These are phyloP conservation scores for Trinectes maculatus DNA, from an alignment of 2,113 vertebrate species.

Conservation along the genomic window DNA sequence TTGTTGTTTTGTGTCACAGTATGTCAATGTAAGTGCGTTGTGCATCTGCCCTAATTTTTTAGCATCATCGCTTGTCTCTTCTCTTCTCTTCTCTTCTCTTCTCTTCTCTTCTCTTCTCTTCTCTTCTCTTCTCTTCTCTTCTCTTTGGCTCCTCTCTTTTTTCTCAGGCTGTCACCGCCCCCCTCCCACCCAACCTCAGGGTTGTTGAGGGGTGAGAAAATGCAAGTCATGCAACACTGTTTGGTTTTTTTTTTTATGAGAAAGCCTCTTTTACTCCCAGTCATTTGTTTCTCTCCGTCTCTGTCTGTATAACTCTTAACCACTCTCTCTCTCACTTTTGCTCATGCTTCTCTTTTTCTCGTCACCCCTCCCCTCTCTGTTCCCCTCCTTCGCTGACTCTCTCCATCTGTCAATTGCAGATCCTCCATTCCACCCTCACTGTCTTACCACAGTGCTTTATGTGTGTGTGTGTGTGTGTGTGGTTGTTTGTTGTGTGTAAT, in stretches of 20 bases:
- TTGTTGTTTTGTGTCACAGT: slow-evolving; percentile 50
- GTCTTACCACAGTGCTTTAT: slow-evolving; percentile 24
- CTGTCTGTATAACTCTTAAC: slow-evolving; percentile 42
- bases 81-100: background rate
- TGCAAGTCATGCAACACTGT: slow-evolving; percentile 79
- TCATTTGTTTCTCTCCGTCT: slow-evolving; percentile 48
- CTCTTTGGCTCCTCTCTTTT: slow-evolving; percentile 3
- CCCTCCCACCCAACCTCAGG: slow-evolving; percentile 29
- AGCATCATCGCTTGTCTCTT: slow-evolving; percentile 24
- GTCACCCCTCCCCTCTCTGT: slow-evolving; percentile 20
- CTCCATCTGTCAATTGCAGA: slow-evolving; percentile 53
- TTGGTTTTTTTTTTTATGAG: slow-evolving; percentile 62
- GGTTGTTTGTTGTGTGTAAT: slow-evolving; percentile 49
- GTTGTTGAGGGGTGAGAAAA: slow-evolving; percentile 69
- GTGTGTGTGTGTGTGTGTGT: slow-evolving; percentile 46
- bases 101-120: background rate
- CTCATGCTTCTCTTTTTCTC: slow-evolving; percentile 24
- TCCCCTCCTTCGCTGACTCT: slow-evolving; percentile 31
- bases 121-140: background rate
- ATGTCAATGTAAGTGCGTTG: slow-evolving; percentile 58
- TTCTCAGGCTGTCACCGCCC: slow-evolving; percentile 1
- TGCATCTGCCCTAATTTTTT: slow-evolving; percentile 68
- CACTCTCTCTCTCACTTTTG: slow-evolving; percentile 8
- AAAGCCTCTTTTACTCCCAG: slow-evolving; percentile 43
- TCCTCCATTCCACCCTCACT: slow-evolving; percentile 49